Conservation (phyloP, 2,113 vertebrate species). For the Neotragus moschatus region DNA sequence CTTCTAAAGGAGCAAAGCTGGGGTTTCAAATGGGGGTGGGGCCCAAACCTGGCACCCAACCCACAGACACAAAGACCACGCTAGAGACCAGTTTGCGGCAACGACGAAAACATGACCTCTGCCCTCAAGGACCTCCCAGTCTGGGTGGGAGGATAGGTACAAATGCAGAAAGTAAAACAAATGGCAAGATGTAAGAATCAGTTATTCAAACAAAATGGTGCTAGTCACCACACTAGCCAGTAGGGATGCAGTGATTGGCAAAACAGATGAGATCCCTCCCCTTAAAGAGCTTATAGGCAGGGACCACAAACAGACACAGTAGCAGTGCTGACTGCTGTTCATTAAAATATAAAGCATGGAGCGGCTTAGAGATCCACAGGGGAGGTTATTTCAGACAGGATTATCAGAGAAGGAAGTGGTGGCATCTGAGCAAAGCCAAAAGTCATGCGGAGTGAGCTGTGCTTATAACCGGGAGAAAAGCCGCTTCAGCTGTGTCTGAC, state of each 20-base stretch:
- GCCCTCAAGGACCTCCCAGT: neutral
- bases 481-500: fast-evolving
- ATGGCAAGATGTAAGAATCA: neutral
- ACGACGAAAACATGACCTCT: neutral
- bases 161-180: neutral
- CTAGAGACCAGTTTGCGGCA: neutral
- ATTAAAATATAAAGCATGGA: neutral
- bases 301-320: neutral
- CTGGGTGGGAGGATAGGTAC: neutral
- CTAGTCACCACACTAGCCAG: neutral
- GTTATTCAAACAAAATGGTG: neutral
- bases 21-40: neutral
- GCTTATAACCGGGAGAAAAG: neutral
- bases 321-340: neutral
- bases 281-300: neutral
- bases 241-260: neutral
- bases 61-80: neutral
- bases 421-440: neutral
- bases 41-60: neutral
- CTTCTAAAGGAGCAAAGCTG: neutral
- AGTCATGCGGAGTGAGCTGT: neutral
- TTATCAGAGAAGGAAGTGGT: neutral
- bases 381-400: neutral
- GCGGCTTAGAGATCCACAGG: neutral
- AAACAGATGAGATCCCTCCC: neutral